Evolutionary conservation across 2,797 vertebrate genomes (phyloP).

Genomic region (Taeniopygia guttata): DNA sequence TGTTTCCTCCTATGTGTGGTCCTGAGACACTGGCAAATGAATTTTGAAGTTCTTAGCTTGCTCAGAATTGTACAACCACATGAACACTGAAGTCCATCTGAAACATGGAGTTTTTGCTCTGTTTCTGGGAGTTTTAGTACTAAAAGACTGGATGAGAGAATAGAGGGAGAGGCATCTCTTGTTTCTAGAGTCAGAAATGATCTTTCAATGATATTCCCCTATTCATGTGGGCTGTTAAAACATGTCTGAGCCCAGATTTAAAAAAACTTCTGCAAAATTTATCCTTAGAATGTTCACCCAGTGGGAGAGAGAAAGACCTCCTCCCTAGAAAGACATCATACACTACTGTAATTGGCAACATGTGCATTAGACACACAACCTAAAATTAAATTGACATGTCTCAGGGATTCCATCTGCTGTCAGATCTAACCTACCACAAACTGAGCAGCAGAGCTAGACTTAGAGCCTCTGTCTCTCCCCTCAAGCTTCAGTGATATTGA

Average conservation of each 20-base stretch:
- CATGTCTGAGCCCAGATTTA: not conserved
- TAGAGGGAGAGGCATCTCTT: not conserved
- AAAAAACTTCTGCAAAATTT: slow-evolving; percentile 1
- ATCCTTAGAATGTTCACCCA: not conserved
- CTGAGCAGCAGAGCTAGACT: not conserved
- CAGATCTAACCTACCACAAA: slow-evolving; percentile 23
- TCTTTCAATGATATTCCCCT: not conserved
- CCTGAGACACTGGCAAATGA: not conserved
- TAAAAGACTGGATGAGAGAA: not conserved
- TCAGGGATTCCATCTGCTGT: slow-evolving; percentile 28
- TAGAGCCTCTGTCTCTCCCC: not conserved
- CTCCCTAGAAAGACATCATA: slow-evolving; percentile 20
- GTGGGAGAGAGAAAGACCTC: slow-evolving; percentile 14
- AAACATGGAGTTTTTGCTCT: not conserved
- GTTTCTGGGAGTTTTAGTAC: not conserved
- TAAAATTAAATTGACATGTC: slow-evolving; percentile 36
- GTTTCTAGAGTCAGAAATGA: not conserved
- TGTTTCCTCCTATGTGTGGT: not conserved
- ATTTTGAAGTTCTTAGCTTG: not conserved
- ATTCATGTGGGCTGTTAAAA: not conserved
- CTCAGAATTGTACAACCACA: not conserved
- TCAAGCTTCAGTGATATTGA: not conserved
- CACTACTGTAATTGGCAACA: slow-evolving; percentile 3
- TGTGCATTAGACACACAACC: not conserved
- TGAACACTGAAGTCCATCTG: not conserved